These are phyloP conservation scores for Agrilus cyanescens DNA, from an alignment of 2,888 invertebrate species.

Conservation along the genomic window DNA sequence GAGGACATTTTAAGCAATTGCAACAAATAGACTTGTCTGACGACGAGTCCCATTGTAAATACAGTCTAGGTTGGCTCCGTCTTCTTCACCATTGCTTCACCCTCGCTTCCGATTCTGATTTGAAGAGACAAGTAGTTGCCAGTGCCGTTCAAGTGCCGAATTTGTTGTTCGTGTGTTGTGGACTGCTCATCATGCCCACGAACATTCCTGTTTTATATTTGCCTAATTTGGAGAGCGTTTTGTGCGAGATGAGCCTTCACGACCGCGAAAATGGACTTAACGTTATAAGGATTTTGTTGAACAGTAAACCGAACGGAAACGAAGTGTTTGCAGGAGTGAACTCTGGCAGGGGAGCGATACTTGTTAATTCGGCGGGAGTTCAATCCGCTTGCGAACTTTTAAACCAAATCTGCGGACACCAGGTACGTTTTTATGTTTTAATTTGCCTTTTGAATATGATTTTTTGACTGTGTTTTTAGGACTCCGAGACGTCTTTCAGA, in stretches of 20 bases:
- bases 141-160: conserved; percentile 56
- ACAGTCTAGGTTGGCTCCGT: conserved; percentile 71
- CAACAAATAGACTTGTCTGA: conserved; percentile 34
- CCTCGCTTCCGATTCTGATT: conserved; percentile 32
- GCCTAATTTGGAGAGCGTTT: conserved; percentile 52
- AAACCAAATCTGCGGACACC: conserved; percentile 60
- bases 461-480: conserved; percentile 28
- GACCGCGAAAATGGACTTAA: conserved; percentile 47
- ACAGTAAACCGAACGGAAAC: conserved; percentile 39
- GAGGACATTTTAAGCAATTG: conserved; percentile 34
- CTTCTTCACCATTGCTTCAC: conserved; percentile 70
- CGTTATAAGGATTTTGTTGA: conserved; percentile 45
- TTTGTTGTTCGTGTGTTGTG: conserved; percentile 58
- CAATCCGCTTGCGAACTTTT: conserved; percentile 69
- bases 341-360: conserved; percentile 26
- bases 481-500: conserved; percentile 46
- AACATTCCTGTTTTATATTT: conserved; percentile 48
- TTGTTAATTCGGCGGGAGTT: conserved; percentile 32
- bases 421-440: conserved; percentile 19
- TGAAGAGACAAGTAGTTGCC: conserved; percentile 40
- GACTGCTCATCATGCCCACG: conserved; percentile 57
- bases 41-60: conserved; percentile 42
- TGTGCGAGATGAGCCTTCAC: conserved; percentile 57
- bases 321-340: conserved; percentile 26
- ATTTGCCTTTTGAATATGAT: neutral